phyloP scores from a whole-genome alignment of 1,140 invertebrate genomes.

The Calliopsis andreniformis region DNA sequence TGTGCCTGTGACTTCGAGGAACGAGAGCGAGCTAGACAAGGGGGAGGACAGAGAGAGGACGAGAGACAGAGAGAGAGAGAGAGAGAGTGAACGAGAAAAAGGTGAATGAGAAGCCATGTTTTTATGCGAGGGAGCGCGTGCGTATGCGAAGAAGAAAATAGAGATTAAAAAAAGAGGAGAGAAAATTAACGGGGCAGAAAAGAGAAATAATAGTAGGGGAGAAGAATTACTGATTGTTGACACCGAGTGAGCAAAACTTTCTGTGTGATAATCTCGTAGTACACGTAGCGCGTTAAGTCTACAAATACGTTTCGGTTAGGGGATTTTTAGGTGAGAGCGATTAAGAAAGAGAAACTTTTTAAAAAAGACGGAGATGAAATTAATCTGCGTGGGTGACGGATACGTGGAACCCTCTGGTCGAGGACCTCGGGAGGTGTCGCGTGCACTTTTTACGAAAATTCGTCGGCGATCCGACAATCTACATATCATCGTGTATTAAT shows the following conservation, averaged over 20 bases:
- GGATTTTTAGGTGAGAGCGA: slow-evolving; percentile 60
- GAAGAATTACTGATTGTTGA: slow-evolving; percentile 77
- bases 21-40: slow-evolving; percentile 20
- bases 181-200: slow-evolving; percentile 52
- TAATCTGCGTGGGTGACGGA: slow-evolving; percentile 43
- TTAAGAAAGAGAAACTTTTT: slow-evolving; percentile 44
- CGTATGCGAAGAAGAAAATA: slow-evolving; percentile 55
- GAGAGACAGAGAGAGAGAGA: slow-evolving; percentile 1
- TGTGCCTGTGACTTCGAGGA: background rate
- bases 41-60: slow-evolving; percentile 63
- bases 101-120: slow-evolving; percentile 58
- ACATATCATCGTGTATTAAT: slow-evolving; percentile 59
- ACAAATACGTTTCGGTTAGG: slow-evolving; percentile 63
- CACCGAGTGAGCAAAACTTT: slow-evolving; percentile 78
- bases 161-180: slow-evolving; percentile 57
- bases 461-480: slow-evolving; percentile 21
- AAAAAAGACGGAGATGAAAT: slow-evolving; percentile 21
- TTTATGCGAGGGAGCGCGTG: slow-evolving; percentile 69
- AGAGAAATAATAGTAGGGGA: slow-evolving; percentile 48
- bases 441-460: slow-evolving; percentile 33
- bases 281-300: slow-evolving; percentile 68
- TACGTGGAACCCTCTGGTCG: slow-evolving; percentile 40
- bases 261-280: slow-evolving; percentile 80
- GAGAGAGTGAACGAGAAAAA: slow-evolving; percentile 13
- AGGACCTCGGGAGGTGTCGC: slow-evolving; percentile 65